Percentiles rank a stretch among this genome's conserved stretches.
These are phyloP conservation scores for Okapia johnstoni DNA, from an alignment of 2,113 vertebrate species.

Conservation along the genomic window DNA sequence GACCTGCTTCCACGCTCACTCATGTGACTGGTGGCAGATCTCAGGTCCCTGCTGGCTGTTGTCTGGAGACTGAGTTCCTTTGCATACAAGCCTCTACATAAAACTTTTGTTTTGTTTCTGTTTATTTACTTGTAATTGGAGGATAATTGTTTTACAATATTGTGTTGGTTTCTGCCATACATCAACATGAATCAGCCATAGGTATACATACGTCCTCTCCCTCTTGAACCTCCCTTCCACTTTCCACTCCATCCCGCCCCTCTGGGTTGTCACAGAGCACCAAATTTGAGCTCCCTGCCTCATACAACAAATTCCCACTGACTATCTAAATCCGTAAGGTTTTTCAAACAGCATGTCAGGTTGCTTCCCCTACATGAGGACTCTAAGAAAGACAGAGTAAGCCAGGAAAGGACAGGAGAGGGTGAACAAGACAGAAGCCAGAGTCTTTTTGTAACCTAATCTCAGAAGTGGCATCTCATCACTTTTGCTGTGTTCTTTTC, in stretches of 20 bases:
- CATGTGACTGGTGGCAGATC: neutral
- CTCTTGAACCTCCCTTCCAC: neutral
- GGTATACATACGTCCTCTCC: neutral
- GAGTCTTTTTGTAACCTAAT: neutral
- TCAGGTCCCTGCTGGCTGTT: neutral
- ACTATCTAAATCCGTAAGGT: neutral
- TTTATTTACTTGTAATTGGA: neutral
- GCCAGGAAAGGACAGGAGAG: neutral
- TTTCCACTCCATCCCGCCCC: neutral
- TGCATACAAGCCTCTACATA: neutral
- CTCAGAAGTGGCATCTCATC: neutral
- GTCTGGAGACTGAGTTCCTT: neutral
- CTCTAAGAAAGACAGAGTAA: neutral
- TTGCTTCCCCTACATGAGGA: neutral
- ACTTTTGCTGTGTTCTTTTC: neutral
- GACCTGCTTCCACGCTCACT: neutral
- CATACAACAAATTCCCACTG: neutral
- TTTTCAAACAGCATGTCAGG: neutral
- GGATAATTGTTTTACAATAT: neutral
- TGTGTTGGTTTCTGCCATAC: neutral
- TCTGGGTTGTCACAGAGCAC: neutral
- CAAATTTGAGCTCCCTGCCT: neutral
- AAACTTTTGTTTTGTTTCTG: neutral
- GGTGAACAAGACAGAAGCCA: neutral
- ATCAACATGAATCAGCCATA: neutral